Evolutionary conservation across 2,888 invertebrate genomes (phyloP), one percentile per base, ranked within the genome.

Genomic region (Poecilus cupreus): DNA sequence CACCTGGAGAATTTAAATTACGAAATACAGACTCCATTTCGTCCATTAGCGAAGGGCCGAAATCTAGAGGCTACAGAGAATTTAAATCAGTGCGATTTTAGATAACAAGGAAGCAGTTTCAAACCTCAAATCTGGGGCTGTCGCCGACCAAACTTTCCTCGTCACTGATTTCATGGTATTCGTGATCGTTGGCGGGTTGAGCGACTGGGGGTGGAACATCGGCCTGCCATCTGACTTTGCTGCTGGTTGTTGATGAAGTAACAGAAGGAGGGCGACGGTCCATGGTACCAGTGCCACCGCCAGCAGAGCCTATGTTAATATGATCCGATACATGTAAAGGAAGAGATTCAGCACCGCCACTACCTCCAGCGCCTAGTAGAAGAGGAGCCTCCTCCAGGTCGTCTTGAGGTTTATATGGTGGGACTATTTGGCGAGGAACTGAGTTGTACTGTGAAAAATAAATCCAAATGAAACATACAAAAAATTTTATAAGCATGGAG

Each of bases 11-110:
- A 72, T 91, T 91, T 43, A 91, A 86, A 80, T 89, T 94, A 74
- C 94, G 94, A 86, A 98, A 96, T 91, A 98, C 96, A 79, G 96
- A 94, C 86, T 96, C 95, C 92, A 96, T 95, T 88, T 96, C 96
- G 86, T 97, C 98, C 87, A 98, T 91, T 75, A 98, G 90, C 83
- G 97, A 97, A 11, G 97, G 96, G 3, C 97, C 97, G 86, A 96
- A 94, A 87, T 96, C 96, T 83, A 94, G 91, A 84, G 90, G 89
- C 10, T 91, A 88, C 39, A 90, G 22, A 46, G 6, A 68, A 68
- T 64, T 32, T 16, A 26, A 11, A 22, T 20, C 11, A 60, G 3
- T 11, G 22, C 8, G n/a, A 24, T 26, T 3, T 20, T 24, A 5
- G 26, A 26, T 26, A 26, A 26, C 26, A 26, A 26, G 5, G 32